Percentiles rank a stretch among this genome's conserved stretches.
Conservation (phyloP, 2,888 invertebrate genomes). For the Imbricaverruca yamaguchii region DNA sequence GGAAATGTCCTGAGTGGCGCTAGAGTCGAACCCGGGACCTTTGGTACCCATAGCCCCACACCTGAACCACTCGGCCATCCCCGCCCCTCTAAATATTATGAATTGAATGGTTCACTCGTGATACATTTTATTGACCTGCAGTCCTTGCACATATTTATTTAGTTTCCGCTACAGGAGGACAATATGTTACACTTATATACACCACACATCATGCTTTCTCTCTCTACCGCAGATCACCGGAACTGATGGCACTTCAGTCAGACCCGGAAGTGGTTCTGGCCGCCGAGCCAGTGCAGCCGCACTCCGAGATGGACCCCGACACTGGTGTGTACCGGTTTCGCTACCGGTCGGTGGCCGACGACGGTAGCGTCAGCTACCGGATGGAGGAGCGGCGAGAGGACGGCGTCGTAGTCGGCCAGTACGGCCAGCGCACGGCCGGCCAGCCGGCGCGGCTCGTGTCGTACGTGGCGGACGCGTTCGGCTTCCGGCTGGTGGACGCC, state of each 20-base stretch:
- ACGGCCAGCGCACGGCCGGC: neutral
- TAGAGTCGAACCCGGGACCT: no score
- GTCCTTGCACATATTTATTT: no score
- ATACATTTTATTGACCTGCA: no score
- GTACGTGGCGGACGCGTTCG: conserved; percentile 15
- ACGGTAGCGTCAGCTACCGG: neutral
- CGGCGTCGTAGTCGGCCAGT: conserved; percentile 5
- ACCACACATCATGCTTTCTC: neutral
- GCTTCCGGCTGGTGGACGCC: neutral
- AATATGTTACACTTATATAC: no score
- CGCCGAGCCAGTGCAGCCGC: neutral
- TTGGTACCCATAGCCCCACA: no score
- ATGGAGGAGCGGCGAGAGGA: neutral
- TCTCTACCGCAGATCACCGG: neutral
- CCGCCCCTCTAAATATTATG: no score
- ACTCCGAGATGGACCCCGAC: neutral
- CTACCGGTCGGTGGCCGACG: neutral
- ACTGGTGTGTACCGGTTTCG: conserved; percentile 8
- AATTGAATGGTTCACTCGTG: no score
- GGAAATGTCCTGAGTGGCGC: no score
- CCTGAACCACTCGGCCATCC: no score
- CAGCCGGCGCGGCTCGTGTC: neutral
- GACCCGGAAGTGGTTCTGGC: neutral
- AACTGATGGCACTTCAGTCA: neutral
- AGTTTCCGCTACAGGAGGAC: no score